phyloP scores from a whole-genome alignment of 2,113 vertebrate genomes.

The Marmota monax region DNA sequence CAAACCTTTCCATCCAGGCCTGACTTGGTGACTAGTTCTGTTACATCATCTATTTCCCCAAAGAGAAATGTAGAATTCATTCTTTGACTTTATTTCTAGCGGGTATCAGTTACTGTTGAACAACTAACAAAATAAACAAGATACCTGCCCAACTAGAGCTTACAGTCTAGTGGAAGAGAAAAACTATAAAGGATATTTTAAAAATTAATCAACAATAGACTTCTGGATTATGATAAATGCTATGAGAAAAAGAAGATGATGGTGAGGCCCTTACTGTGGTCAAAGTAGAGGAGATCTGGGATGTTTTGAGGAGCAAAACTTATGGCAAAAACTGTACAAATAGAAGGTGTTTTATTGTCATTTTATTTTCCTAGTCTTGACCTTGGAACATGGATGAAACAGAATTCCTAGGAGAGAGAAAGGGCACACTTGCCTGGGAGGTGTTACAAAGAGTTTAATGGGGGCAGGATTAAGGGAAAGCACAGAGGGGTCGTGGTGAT shows the following conservation, averaged over 20 bases:
- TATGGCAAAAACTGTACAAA: neutral
- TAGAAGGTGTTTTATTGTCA: neutral
- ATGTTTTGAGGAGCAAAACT: conserved; percentile 14
- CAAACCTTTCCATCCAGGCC: neutral
- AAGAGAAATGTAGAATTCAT: neutral
- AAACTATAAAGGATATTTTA: neutral
- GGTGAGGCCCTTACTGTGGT: neutral
- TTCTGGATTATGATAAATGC: neutral
- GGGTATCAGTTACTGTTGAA: neutral
- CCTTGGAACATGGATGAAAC: neutral
- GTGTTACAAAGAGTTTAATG: neutral
- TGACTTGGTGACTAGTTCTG: neutral
- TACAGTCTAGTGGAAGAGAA: neutral
- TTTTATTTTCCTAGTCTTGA: neutral
- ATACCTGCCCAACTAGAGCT: neutral
- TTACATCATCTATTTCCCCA: neutral
- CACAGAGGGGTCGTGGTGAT: neutral
- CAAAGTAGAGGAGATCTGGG: neutral
- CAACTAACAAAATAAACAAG: neutral
- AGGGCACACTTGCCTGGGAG: neutral
- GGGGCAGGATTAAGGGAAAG: neutral
- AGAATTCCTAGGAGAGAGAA: neutral
- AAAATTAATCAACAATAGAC: neutral
- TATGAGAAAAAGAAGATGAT: neutral
- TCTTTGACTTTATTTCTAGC: neutral